A percentile compares a stretch with the other conserved stretches of the same genome.
Evolutionary conservation across 2,113 vertebrate species (phyloP).

Genomic region (Carlito syrichta): DNA sequence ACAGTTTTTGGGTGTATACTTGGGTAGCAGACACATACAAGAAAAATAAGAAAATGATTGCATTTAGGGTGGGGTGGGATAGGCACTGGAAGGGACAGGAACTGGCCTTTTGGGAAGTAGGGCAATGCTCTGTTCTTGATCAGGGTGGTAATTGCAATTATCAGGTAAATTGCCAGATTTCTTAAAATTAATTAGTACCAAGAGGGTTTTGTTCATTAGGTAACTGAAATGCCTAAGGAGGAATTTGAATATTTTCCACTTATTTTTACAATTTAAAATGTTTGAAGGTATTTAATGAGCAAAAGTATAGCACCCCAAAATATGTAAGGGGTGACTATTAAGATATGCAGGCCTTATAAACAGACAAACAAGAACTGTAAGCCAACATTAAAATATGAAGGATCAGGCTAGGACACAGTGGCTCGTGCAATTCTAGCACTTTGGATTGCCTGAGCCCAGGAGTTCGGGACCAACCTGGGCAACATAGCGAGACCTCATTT

Average conservation of each 20-base stretch:
- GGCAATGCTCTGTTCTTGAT: neutral
- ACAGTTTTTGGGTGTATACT: neutral
- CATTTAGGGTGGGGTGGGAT: fast-evolving
- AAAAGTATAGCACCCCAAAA: neutral
- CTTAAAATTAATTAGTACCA: neutral
- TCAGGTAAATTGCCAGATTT: neutral
- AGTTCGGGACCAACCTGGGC: too few relatives aligned
- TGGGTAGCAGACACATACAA: fast-evolving
- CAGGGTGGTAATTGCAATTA: neutral
- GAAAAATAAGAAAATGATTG: neutral
- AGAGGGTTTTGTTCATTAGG: neutral
- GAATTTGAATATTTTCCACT: neutral
- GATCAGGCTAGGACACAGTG: too few relatives aligned
- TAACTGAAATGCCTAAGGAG: neutral
- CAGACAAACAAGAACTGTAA: neutral
- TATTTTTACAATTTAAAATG: neutral
- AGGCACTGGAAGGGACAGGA: fast-evolving
- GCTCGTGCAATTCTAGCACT: too few relatives aligned
- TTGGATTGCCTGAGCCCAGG: too few relatives aligned
- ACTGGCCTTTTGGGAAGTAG: neutral
- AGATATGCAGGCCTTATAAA: neutral
- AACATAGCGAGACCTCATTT: too few relatives aligned
- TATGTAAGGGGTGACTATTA: neutral
- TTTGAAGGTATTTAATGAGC: neutral
- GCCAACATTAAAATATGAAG: neutral